Conservation (phyloP, 2,888 invertebrate species). For the Sarcophaga variegata region DNA sequence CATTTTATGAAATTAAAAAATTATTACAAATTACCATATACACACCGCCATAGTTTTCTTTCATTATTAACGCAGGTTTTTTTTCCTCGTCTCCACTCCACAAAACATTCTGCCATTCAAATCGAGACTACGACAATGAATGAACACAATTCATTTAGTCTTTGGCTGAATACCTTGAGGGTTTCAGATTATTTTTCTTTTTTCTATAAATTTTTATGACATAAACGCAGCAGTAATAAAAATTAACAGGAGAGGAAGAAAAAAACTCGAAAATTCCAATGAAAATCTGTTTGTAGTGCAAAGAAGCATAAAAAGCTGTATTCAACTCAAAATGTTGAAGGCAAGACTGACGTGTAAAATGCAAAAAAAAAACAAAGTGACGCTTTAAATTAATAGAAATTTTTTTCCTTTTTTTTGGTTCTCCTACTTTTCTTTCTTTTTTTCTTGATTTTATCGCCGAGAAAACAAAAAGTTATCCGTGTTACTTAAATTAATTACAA, state of each 20-base stretch:
- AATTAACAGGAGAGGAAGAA: too few species aligned
- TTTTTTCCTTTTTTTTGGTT: too few species aligned
- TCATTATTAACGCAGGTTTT: neutral
- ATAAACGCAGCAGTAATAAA: neutral
- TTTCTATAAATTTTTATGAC: neutral
- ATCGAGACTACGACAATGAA: neutral
- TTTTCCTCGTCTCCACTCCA: neutral
- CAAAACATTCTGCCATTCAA: neutral
- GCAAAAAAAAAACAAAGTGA: slow-evolving; percentile 11
- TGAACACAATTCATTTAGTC: neutral
- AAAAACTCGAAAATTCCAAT: slow-evolving; percentile 25
- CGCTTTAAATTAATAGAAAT: slow-evolving; percentile 32
- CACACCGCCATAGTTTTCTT: neutral
- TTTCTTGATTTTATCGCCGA: slow-evolving; percentile 14
- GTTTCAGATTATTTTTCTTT: slow-evolving; percentile 9
- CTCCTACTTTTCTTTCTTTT: neutral
- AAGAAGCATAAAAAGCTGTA: slow-evolving; percentile 5
- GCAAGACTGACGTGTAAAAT: neutral
- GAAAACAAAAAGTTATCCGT: slow-evolving; percentile 33
- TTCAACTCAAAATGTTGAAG: neutral
- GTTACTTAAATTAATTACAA: slow-evolving; percentile 58
- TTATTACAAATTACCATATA: slow-evolving; percentile 47
- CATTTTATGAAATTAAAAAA: slow-evolving; percentile 61
- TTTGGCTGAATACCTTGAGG: slow-evolving; percentile 46
- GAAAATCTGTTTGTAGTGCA: neutral